Evolutionary conservation across 2,113 vertebrate genomes (phyloP).

Genomic region (Gnathonemus echidnorhynchus): DNA sequence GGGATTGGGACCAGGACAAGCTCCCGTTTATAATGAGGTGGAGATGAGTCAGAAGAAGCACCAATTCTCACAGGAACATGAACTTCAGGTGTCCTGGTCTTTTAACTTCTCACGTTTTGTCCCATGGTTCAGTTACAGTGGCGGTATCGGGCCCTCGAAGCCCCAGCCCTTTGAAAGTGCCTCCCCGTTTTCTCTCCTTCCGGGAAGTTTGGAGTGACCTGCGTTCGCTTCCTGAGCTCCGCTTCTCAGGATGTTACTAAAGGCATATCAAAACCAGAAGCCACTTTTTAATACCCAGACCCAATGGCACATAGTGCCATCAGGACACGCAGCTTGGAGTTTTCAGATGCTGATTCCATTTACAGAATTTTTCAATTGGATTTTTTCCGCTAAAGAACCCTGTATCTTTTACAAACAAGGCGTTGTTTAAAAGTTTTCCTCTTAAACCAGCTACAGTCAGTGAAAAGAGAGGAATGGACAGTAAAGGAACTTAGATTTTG

Average conservation of each 20-base stretch:
- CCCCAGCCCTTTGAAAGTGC: not conserved
- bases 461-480: not conserved
- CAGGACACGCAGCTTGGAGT: not conserved
- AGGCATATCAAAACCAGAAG: not conserved
- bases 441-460: not conserved
- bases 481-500: not conserved
- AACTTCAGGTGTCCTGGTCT: not conserved
- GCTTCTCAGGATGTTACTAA: not conserved
- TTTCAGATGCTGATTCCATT: not conserved
- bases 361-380: not conserved
- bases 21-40: not conserved
- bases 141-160: not conserved
- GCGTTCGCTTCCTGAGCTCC: not conserved
- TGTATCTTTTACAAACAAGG: not conserved
- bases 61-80: not conserved
- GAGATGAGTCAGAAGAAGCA: not conserved
- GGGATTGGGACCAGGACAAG: too few species aligned
- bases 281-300: not conserved
- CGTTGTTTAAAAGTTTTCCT: not conserved
- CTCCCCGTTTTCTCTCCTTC: not conserved
- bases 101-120: not conserved
- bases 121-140: not conserved
- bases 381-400: not conserved
- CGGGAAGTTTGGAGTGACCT: not conserved
- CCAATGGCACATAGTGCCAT: not conserved